Evolutionary conservation across 1,140 invertebrate genomes (phyloP).

Genomic region (Cephus cinctus): DNA sequence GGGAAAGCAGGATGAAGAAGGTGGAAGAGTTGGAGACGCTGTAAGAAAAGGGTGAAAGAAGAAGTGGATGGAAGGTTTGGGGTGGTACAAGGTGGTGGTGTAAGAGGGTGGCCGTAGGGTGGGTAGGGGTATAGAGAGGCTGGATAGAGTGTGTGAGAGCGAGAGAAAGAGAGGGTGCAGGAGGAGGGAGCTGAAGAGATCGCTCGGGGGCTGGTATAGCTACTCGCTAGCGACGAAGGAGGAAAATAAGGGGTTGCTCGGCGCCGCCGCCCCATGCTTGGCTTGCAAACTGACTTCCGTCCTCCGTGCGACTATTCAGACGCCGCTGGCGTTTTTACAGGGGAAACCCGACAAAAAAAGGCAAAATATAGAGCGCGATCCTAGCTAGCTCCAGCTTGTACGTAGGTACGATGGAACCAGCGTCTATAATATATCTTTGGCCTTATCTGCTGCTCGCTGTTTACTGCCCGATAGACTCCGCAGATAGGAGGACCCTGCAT

Average conservation of each 20-base stretch:
- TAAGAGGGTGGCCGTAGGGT: slow-evolving; percentile 11
- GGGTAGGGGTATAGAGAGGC: slow-evolving; percentile 10
- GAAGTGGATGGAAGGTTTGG: slow-evolving; percentile 2
- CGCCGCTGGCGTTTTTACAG: slow-evolving; percentile 43
- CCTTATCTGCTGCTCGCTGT: slow-evolving; percentile 55
- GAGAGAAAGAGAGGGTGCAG: slow-evolving; percentile 1
- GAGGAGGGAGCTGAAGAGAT: slow-evolving; percentile 16
- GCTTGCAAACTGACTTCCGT: slow-evolving; percentile 57
- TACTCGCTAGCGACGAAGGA: slow-evolving; percentile 24
- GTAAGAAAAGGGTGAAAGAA: not conserved
- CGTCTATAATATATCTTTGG: slow-evolving; percentile 53
- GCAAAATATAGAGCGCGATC: slow-evolving; percentile 32
- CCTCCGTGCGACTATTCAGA: slow-evolving; percentile 53
- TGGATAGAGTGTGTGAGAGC: slow-evolving; percentile 9
- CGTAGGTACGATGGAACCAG: slow-evolving; percentile 26
- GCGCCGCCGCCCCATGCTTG: slow-evolving; percentile 53
- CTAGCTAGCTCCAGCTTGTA: slow-evolving; percentile 14
- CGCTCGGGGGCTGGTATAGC: slow-evolving; percentile 7
- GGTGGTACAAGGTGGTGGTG: slow-evolving; percentile 3
- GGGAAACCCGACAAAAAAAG: slow-evolving; percentile 10
- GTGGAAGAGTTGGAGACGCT: slow-evolving; percentile 9
- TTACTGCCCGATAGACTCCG: slow-evolving; percentile 56
- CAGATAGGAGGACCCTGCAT: slow-evolving; percentile 50
- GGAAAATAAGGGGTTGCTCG: slow-evolving; percentile 51
- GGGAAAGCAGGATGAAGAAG: slow-evolving; percentile 15